These are phyloP conservation scores for Mactromeris polynyma DNA, from an alignment of 2,888 invertebrate genomes.

Conservation along the genomic window DNA sequence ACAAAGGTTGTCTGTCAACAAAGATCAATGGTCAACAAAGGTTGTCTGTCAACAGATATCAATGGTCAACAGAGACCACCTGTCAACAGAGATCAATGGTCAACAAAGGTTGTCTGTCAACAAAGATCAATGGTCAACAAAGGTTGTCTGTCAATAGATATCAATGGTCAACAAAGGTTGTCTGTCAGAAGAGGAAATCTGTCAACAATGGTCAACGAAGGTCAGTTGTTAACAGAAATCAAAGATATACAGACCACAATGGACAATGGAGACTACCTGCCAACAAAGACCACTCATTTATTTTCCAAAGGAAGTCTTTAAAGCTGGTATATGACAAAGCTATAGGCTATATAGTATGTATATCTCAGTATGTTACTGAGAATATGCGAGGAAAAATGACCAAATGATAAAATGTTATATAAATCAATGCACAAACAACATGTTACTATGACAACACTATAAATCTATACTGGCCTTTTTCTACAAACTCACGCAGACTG, in stretches of 20 bases:
- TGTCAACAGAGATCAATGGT: neutral
- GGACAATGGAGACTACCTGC: too few species aligned
- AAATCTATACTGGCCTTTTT: conserved; percentile 15
- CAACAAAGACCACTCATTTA: too few species aligned
- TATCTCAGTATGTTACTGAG: neutral
- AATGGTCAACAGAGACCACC: neutral
- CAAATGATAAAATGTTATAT: neutral
- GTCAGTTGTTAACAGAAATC: too few species aligned
- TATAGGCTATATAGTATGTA: too few species aligned
- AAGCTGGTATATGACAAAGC: too few species aligned
- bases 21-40: neutral
- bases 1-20: neutral
- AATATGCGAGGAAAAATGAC: neutral
- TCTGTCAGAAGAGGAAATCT: too few species aligned
- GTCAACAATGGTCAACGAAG: too few species aligned
- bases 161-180: too few species aligned
- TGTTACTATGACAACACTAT: neutral
- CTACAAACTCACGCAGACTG: neutral
- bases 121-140: too few species aligned
- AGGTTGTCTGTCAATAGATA: too few species aligned
- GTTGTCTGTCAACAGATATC: neutral
- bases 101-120: neutral
- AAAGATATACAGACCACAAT: too few species aligned
- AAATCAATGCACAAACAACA: conserved; percentile 12
- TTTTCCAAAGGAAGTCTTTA: too few species aligned